These are phyloP conservation scores for Gadus macrocephalus DNA, from an alignment of 2,113 vertebrate genomes.

Conservation along the genomic window DNA sequence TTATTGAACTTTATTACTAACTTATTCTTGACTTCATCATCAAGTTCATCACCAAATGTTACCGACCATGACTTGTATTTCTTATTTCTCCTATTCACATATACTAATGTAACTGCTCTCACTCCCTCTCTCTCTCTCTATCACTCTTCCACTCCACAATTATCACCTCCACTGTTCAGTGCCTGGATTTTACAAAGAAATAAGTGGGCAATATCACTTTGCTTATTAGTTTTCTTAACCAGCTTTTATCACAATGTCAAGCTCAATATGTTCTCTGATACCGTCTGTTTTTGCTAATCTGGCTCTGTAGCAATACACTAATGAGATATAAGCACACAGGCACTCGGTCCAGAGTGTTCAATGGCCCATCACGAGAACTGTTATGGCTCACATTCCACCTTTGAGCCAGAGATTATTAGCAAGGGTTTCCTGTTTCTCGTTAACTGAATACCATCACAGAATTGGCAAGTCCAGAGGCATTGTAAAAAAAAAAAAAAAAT, in stretches of 20 bases:
- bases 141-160: neutral
- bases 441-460: slow-evolving; percentile 49
- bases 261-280: slow-evolving; percentile 27
- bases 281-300: slow-evolving; percentile 53
- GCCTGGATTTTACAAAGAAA: slow-evolving; percentile 1
- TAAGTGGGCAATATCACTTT: slow-evolving; percentile 9
- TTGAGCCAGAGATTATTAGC: slow-evolving; percentile 34
- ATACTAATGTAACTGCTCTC: neutral
- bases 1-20: too few species aligned
- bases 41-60: too few species aligned
- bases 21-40: too few species aligned
- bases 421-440: slow-evolving; percentile 47
- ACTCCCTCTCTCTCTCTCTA: too few species aligned
- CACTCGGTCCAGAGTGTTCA: slow-evolving; percentile 35
- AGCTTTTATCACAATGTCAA: slow-evolving; percentile 13
- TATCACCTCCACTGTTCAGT: too few species aligned
- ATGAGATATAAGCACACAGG: slow-evolving; percentile 47
- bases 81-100: too few species aligned
- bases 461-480: slow-evolving; percentile 30
- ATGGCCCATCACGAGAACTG: slow-evolving; percentile 49
- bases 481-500: slow-evolving; percentile 2
- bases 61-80: too few species aligned
- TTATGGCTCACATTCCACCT: slow-evolving; percentile 54
- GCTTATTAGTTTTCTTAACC: slow-evolving; percentile 29
- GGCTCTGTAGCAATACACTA: slow-evolving; percentile 30